phyloP scores from a whole-genome alignment of 2,797 vertebrate species.

The Oceanodroma leucorhoa region DNA sequence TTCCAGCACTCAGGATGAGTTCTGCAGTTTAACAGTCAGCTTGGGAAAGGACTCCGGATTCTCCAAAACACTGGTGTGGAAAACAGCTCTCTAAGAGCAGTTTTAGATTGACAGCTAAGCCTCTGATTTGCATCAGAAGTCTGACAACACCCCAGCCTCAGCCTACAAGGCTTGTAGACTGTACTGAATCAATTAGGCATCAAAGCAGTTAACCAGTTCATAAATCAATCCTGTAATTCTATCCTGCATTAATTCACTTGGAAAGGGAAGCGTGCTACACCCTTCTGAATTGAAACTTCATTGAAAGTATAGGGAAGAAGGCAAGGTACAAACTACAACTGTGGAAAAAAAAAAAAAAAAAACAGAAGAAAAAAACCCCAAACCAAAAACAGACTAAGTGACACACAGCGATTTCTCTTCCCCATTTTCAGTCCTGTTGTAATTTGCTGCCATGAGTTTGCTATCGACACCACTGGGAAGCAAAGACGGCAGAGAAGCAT shows the following conservation, averaged over 20 bases:
- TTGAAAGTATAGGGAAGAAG: neutral
- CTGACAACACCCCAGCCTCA: neutral
- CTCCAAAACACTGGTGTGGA: neutral
- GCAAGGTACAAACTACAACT: neutral
- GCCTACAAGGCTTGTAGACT: neutral
- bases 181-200: neutral
- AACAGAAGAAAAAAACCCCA: no score
- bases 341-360: no score
- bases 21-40: neutral
- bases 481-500: neutral
- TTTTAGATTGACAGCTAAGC: neutral
- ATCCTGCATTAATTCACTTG: neutral
- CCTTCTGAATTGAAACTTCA: neutral
- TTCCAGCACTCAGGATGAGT: neutral
- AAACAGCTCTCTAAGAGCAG: neutral
- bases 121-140: neutral
- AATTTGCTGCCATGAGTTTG: neutral
- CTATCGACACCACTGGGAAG: rapidly evolving
- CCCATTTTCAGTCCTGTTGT: neutral
- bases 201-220: neutral
- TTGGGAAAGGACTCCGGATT: neutral
- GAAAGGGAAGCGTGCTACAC: neutral
- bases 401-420: neutral
- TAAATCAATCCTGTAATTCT: neutral
- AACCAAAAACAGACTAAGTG: neutral